Percentiles rank a stretch among this genome's conserved stretches.
Conservation (phyloP, 2,113 vertebrate genomes). For the Saccopteryx leptura region DNA sequence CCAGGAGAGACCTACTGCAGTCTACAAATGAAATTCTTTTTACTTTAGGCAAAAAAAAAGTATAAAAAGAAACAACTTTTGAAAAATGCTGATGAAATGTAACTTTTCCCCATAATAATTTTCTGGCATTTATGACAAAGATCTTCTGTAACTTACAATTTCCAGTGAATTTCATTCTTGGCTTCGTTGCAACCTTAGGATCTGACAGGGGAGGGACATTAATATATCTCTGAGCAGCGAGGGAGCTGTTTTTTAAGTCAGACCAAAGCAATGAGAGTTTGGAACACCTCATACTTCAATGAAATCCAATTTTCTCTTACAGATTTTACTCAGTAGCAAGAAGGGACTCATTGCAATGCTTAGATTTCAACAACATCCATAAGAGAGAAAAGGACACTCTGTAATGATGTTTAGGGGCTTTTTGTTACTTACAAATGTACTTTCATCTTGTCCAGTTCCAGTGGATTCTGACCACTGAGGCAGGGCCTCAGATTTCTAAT, state of each 20-base stretch:
- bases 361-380: constrained; percentile 27
- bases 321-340: constrained; percentile 72
- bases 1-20: constrained; percentile 10
- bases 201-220: constrained; percentile 76
- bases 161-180: constrained; percentile 82
- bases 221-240: constrained; percentile 76
- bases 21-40: constrained; percentile 78
- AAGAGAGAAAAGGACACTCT: constrained; percentile 42
- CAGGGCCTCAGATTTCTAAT: constrained; percentile 44
- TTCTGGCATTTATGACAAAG: constrained; percentile 82
- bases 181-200: constrained; percentile 72
- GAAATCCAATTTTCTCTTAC: constrained; percentile 85
- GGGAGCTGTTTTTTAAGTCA: constrained; percentile 85
- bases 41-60: constrained; percentile 11
- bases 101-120: constrained; percentile 79
- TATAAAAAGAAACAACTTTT: constrained; percentile 69
- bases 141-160: constrained; percentile 79
- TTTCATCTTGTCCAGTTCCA: constrained; percentile 43
- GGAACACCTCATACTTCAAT: constrained; percentile 83
- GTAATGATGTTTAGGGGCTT: constrained; percentile 20
- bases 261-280: constrained; percentile 80
- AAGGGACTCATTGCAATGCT: constrained; percentile 59
- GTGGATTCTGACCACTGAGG: background rate
- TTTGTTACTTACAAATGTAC: constrained; percentile 60
- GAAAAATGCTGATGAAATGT: constrained; percentile 83